phyloP scores from a whole-genome alignment of 2,797 vertebrate genomes.

The Schizopygopsis pylzovi region DNA sequence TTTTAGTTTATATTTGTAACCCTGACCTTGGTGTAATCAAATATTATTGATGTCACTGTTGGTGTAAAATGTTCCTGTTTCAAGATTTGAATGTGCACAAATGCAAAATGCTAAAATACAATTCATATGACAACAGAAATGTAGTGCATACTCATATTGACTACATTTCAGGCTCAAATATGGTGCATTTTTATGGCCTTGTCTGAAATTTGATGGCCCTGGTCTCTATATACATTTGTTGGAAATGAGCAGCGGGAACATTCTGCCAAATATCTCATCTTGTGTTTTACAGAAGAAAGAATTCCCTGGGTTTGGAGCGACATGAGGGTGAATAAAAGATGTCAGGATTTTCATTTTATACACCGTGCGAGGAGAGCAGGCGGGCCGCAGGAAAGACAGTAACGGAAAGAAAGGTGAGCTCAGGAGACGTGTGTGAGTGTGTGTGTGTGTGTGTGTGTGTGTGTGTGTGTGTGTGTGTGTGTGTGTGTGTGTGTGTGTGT shows the following conservation, averaged over 20 bases:
- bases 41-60: not conserved
- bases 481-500: no score
- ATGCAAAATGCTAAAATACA: not conserved
- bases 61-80: not conserved
- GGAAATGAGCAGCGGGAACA: not conserved
- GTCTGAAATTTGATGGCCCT: not conserved
- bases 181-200: not conserved
- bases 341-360: not conserved
- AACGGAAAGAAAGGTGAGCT: not conserved
- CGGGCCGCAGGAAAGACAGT: not conserved
- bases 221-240: not conserved
- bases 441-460: constrained; percentile 26
- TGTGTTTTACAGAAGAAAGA: constrained; percentile 2
- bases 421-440: constrained; percentile 14
- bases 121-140: not conserved
- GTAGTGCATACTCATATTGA: not conserved
- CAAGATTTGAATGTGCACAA: not conserved
- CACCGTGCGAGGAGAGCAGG: not conserved
- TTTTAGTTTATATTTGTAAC: not conserved
- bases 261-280: not conserved
- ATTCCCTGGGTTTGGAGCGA: not conserved
- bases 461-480: constrained; percentile 32
- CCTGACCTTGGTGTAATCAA: not conserved
- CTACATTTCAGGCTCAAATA: not conserved
- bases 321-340: not conserved